A percentile compares a stretch with the other conserved stretches of the same genome.
These are phyloP conservation scores for Drosophila biarmipes DNA, from an alignment of 1,140 invertebrate genomes.

Conservation along the genomic window DNA sequence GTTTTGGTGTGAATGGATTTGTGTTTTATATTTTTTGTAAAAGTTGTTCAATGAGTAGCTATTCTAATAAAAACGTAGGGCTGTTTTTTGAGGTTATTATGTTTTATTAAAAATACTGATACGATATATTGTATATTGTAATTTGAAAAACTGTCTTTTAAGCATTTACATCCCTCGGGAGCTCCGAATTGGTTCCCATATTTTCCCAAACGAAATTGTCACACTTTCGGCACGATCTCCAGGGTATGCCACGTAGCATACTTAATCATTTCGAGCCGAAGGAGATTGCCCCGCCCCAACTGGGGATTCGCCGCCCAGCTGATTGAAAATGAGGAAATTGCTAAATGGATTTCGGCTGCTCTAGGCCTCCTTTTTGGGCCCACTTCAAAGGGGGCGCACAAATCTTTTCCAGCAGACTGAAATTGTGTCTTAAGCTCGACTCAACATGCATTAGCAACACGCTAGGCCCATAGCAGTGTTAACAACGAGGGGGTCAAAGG, in stretches of 20 bases:
- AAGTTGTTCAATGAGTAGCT: no score
- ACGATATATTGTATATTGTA: no score
- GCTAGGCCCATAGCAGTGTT: conserved; percentile 20
- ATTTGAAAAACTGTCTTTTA: no score
- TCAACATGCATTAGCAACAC: conserved; percentile 80
- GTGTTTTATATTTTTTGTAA: background rate
- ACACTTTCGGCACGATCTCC: background rate
- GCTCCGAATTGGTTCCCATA: background rate
- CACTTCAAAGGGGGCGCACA: conserved; percentile 61
- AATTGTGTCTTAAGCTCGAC: conserved; percentile 80
- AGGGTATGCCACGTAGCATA: conserved; percentile 16
- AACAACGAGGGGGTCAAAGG: conserved; percentile 9
- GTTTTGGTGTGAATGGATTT: background rate
- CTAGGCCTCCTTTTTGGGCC: conserved; percentile 22
- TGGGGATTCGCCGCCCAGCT: conserved; percentile 22
- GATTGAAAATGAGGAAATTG: conserved; percentile 61
- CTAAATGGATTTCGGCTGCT: conserved; percentile 59
- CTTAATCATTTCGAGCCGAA: conserved; percentile 34
- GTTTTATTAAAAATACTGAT: no score
- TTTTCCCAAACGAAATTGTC: conserved; percentile 4
- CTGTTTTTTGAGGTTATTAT: no score
- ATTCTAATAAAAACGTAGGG: no score
- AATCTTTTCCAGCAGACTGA: conserved; percentile 62
- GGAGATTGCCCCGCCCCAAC: background rate
- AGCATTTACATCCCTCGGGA: no score